These are phyloP conservation scores for Muntiacus muntjak DNA, from an alignment of 2,113 vertebrate species.

Conservation along the genomic window DNA sequence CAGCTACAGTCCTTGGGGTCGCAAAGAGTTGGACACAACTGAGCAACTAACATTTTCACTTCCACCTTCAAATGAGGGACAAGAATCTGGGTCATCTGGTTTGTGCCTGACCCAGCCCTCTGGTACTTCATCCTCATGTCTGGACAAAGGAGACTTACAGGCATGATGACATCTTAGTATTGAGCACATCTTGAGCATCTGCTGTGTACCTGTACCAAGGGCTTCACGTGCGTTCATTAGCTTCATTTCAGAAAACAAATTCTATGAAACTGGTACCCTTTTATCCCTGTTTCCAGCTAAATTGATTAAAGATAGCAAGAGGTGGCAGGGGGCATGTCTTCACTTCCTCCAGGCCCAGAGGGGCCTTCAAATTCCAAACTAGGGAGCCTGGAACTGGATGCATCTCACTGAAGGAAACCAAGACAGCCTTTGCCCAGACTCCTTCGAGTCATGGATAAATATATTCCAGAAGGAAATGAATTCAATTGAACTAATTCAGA, in stretches of 20 bases:
- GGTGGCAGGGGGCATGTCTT: not conserved
- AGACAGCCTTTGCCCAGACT: not conserved
- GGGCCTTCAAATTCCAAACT: not conserved
- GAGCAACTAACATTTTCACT: not conserved
- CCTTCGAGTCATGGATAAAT: conserved; percentile 40
- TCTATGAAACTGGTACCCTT: not conserved
- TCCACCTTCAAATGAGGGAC: not conserved
- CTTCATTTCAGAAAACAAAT: not conserved
- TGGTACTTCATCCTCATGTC: not conserved
- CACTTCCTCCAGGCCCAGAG: not conserved
- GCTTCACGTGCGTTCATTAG: fast-evolving
- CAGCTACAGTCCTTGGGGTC: not conserved
- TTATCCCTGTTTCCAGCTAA: not conserved
- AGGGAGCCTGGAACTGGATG: too few relatives aligned
- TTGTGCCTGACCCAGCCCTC: not conserved
- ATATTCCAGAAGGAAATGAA: conserved; percentile 35
- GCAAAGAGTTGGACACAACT: not conserved
- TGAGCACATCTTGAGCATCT: not conserved
- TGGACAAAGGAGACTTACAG: not conserved
- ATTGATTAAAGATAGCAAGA: not conserved
- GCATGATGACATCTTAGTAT: not conserved
- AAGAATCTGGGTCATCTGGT: not conserved
- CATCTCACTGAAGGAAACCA: not conserved
- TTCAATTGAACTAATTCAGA: conserved; percentile 59
- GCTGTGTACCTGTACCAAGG: not conserved